Base-by-base conservation (phyloP, 2,113 vertebrate species). In the Hirundichthys speculiger region DNA sequence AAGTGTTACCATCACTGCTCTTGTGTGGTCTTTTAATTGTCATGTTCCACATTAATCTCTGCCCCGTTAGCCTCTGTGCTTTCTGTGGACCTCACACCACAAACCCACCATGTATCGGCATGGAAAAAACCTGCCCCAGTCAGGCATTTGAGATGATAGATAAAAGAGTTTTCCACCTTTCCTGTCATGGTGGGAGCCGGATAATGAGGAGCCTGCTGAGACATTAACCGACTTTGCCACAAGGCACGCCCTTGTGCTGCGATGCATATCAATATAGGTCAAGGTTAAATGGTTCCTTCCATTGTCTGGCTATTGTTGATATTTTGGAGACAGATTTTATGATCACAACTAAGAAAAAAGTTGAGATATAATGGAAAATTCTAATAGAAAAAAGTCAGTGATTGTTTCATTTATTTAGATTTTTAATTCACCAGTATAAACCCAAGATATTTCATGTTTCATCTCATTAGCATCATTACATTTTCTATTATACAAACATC, bases 211-310 rank as follows among this genome's bases (percentile, higher is more conserved):
- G 76, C 64, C 87, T 55, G 69, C 69, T 56, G 89, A 90, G 88
- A 89, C 66, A n/a, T 53, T 9, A 24, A 60, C 63, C 88, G 88
- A 91, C 90, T 89, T 91, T 91, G 90, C 90, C 87, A 85, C 11
- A n/a, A 74, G 90, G 88, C 88, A 86, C 71, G 69, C 66, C 71
- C 85, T 75, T 47, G 48, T 47, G 70, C 45, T 18, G 66, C 5
- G 1, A 38, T 30, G 75, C 60, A 79, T 87, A 90, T 88, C 79
- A 87, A 89, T 85, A 81, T 86, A 84, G 83, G 73, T 76, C 89
- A 90, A 89, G 88, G 90, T 90, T 89, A 90, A 90, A 90, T 13
- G 50, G 60, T 78, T 82, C 71, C 74, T 75, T 75, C 68, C 42
- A 72, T 75, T 85, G 60, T 89, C 70, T 81, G 9, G 67, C 53